Conservation (phyloP, 2,888 invertebrate genomes). For the Polyommatus icarus region DNA sequence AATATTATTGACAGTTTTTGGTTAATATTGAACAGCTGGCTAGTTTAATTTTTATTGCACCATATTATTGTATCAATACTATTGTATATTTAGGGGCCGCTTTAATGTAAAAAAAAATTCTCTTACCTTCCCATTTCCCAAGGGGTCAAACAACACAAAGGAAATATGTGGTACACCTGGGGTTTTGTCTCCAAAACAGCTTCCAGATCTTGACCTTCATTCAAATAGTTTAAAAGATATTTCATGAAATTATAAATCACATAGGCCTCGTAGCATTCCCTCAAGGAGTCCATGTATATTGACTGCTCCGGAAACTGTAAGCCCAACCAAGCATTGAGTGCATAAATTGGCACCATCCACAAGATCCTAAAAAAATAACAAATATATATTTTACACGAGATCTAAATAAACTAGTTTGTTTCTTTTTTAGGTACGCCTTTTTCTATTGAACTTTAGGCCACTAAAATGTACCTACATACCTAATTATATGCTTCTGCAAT, state of each 20-base stretch:
- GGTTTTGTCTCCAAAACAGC: slow-evolving; percentile 89
- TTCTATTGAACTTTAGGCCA: not conserved
- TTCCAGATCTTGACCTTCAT: slow-evolving; percentile 92
- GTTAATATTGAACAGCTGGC: no score
- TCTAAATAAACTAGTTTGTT: slow-evolving; percentile 63
- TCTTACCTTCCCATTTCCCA: slow-evolving; percentile 94
- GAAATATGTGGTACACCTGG: slow-evolving; percentile 94
- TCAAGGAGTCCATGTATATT: slow-evolving; percentile 94
- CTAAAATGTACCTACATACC: slow-evolving; percentile 71
- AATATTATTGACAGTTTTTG: no score
- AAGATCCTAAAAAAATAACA: slow-evolving; percentile 82
- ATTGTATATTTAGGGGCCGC: no score
- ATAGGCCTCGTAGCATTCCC: slow-evolving; percentile 98
- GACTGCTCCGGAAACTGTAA: slow-evolving; percentile 92
- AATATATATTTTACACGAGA: slow-evolving; percentile 81
- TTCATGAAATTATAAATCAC: slow-evolving; percentile 99
- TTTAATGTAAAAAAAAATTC: no score
- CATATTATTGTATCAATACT: no score
- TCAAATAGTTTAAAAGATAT: slow-evolving; percentile 93
- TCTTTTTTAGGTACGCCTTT: not conserved
- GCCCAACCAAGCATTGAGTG: slow-evolving; percentile 96
- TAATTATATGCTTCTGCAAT: slow-evolving; percentile 95
- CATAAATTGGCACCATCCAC: slow-evolving; percentile 99
- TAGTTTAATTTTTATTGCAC: no score
- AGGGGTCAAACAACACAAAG: slow-evolving; percentile 93